phyloP scores from a whole-genome alignment of 2,888 invertebrate species.

The Meiosimyza platycephala region DNA sequence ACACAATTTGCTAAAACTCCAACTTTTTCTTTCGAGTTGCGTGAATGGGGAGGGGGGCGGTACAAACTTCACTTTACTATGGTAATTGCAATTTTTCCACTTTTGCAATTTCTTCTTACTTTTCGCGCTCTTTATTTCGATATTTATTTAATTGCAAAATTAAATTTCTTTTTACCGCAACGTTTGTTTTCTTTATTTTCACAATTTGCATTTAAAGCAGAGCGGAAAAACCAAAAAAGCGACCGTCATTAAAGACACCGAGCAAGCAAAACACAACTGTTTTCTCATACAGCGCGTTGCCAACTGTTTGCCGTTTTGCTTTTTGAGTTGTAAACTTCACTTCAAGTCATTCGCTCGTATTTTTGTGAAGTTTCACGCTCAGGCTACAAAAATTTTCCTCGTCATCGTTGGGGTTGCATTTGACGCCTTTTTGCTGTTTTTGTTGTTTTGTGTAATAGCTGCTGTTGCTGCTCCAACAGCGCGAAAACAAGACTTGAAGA shows the following conservation, averaged over 20 bases:
- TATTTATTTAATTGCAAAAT: not conserved
- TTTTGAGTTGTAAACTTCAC: constrained; percentile 2
- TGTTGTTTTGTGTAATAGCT: not conserved
- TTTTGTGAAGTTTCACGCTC: constrained; percentile 8
- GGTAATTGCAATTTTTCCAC: no score
- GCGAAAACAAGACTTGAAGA: constrained; percentile 6
- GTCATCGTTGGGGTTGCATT: not conserved
- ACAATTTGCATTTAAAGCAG: not conserved
- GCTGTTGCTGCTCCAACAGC: constrained; percentile 10
- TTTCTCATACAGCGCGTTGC: constrained; percentile 42
- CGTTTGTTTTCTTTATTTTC: constrained; percentile 2
- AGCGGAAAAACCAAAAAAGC: constrained; percentile 9
- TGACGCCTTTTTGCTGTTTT: not conserved
- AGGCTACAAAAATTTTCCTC: not conserved
- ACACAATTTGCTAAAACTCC: constrained; percentile 5
- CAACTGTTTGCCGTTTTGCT: constrained; percentile 36
- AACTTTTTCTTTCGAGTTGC: not conserved
- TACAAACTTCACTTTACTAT: no score
- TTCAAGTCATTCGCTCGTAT: not conserved
- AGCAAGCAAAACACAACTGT: constrained; percentile 30
- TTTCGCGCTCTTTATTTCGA: not conserved
- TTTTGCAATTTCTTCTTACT: no score
- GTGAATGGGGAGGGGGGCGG: no score
- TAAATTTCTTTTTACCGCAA: not conserved
- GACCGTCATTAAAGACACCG: not conserved